Evolutionary conservation across 2,888 invertebrate genomes (phyloP).

Genomic region (Scaptomyza reducta): DNA sequence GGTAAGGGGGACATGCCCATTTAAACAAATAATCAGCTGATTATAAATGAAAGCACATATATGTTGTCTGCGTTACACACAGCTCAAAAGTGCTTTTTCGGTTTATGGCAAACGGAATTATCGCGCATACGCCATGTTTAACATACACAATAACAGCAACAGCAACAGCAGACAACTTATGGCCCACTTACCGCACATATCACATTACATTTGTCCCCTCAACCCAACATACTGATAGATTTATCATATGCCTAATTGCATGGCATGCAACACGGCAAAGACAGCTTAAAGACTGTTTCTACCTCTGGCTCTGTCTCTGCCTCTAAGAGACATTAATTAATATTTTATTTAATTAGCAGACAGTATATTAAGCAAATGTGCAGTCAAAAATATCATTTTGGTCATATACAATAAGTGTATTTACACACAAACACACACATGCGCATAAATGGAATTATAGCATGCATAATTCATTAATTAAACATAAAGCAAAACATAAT

Average conservation of each 20-base stretch:
- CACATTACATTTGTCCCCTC: slow-evolving; percentile 45
- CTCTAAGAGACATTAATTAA: slow-evolving; percentile 51
- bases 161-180: slow-evolving; percentile 35
- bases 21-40: slow-evolving; percentile 77
- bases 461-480: not conserved
- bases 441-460: slow-evolving; percentile 1
- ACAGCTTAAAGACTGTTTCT: slow-evolving; percentile 31
- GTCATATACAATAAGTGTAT: too few species aligned
- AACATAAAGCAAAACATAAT: not conserved
- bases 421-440: not conserved
- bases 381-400: not conserved
- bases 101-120: slow-evolving; percentile 44
- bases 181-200: slow-evolving; percentile 48
- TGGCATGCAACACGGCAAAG: slow-evolving; percentile 39
- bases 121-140: slow-evolving; percentile 59
- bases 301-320: not conserved
- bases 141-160: slow-evolving; percentile 12
- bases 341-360: slow-evolving; percentile 66
- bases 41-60: slow-evolving; percentile 62
- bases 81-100: slow-evolving; percentile 22
- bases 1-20: slow-evolving; percentile 30
- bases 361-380: slow-evolving; percentile 32
- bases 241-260: slow-evolving; percentile 72
- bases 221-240: slow-evolving; percentile 57
- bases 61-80: slow-evolving; percentile 30